Evolutionary conservation across 2,113 vertebrate genomes (phyloP), one percentile per base, ranked within the genome.

Genomic region (Calonectris borealis): DNA sequence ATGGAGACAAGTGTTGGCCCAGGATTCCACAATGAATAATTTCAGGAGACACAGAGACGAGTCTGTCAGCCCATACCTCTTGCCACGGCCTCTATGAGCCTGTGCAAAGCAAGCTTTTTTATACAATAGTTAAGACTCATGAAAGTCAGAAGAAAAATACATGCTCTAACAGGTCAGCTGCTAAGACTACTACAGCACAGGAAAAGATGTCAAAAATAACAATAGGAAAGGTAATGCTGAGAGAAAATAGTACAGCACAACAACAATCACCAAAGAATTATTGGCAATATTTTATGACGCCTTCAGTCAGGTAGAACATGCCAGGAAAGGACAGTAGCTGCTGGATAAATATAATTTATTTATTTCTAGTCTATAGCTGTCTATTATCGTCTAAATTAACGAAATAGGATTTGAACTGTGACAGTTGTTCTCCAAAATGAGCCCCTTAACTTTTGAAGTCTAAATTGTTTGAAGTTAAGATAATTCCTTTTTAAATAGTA

Each of bases 21-120:
- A 93, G 80, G 79, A 81, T 72, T 93, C 90, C 48, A 84, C 65
- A 85, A 80, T 95, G 98, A 98, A 98, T 97, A 98, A 96, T 92
- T 92, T 73, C 94, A 97, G 97, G 97, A 98, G 97, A 97, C 94
- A 92, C 58, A 75, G 81, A 97, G 97, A 96, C 16, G 62, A 93
- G 94, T 72, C 96, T 93, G 61, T 92, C 86, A 90, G 96, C 84
- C 95, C 77, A 36, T 71, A 94, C 71, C 55, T 86, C 81, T 87
- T 69, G 66, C 88, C 94, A 90, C 0, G 5, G 80, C 75, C 78
- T 93, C 76, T 61, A 68, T 16, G 10, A 70, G 68, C 66, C 85
- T 97, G 40, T 26, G 25, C 76, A 60, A 82, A 93, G 72, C 22
- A 54, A 31, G 18, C 18, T 58, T 65, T 84, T 83, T 85, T 94